Base-by-base conservation (phyloP, 2,113 vertebrate genomes). In the Nerophis lumbriciformis region DNA sequence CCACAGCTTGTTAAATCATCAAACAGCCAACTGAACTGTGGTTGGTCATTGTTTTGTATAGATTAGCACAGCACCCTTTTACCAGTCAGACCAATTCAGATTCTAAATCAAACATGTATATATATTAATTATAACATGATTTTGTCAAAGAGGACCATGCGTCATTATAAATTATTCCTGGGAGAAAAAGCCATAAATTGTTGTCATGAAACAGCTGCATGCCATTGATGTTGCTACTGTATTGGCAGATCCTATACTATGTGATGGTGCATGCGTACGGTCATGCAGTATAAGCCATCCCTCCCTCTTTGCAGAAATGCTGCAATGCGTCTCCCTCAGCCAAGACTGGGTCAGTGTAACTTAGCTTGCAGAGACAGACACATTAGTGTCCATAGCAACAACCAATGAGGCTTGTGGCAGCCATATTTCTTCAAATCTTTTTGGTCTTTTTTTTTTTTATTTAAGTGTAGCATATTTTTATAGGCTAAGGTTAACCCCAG, bases 311-410 rank as follows among this genome's bases (percentile, higher is more conserved):
- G 42, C 77, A 88, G 88, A 92, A 91, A 89, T 90, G 90, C 90
- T 92, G 90, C 90, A 92, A 90, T 92, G 90, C 90, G 90, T 91
- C 90, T 89, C 83, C 78, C 76, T 79, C 73, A 72, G 74, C 76
- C 70, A 81, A 81, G 84, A 87, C 83, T 88, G 88, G 89, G 89
- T 91, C 89, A 91, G 87, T 90, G 82, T 88, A 88, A 89, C 87
- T 83, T 68, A 52, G 66, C 79, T 78, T 72, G 74, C 83, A 80
- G 85, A 79, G 75, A 68, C 70, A 74, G 81, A 76, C 69, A 37
- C 61, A 68, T 78, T 68, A 61, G 58, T 35, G 48, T 90, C 74
- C 89, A 90, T 90, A 68, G 89, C 80, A 90, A 90, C 89, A 84
- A 72, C 87, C 83, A 82, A 78, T 79, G 14, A 69, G 75, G 61